phyloP scores from a whole-genome alignment of 2,888 invertebrate species.

The Argyra leucocephala region DNA sequence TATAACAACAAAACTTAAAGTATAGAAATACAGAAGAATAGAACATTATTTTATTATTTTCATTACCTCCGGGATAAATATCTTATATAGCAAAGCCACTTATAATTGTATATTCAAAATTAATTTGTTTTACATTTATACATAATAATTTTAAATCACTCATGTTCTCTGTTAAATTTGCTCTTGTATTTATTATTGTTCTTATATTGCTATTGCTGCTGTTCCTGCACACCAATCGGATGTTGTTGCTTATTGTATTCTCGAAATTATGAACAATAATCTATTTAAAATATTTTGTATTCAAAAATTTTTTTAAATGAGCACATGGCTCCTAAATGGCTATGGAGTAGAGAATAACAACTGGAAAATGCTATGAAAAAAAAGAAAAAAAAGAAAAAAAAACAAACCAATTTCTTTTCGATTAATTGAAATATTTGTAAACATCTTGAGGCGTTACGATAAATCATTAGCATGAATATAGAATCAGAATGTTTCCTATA shows the following conservation, averaged over 20 bases:
- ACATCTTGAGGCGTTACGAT: slow-evolving; percentile 6
- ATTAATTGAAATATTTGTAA: background rate
- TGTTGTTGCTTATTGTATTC: background rate
- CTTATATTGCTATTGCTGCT: background rate
- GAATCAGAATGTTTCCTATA: no score
- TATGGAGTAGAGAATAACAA: background rate
- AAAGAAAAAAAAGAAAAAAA: no score
- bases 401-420: background rate
- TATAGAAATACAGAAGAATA: no score
- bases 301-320: no score
- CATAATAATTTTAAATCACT: no score
- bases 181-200: background rate
- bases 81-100: background rate
- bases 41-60: slow-evolving; percentile 3
- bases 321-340: slow-evolving; percentile 6
- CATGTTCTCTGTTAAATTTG: background rate
- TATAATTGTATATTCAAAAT: background rate
- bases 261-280: slow-evolving; percentile 1
- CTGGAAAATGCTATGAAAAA: background rate
- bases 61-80: slow-evolving; percentile 1
- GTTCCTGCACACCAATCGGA: background rate
- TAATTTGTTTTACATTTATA: background rate
- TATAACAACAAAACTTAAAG: no score
- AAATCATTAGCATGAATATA: slow-evolving; percentile 2
- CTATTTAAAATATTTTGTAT: background rate